Evolutionary conservation across 2,797 vertebrate genomes (phyloP).

Genomic region (Ataeniobius toweri): DNA sequence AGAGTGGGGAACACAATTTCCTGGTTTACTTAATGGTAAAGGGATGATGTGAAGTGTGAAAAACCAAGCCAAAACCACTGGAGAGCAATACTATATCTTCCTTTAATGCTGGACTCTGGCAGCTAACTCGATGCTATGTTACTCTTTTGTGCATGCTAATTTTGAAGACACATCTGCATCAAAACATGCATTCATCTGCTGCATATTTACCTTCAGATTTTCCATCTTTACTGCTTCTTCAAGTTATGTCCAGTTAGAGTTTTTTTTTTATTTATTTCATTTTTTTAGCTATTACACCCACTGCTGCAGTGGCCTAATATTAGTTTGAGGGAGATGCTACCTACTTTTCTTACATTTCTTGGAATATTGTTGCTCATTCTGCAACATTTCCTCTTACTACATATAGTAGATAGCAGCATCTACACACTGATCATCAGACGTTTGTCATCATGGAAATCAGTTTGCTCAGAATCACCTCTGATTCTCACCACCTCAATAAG

Average conservation of each 20-base stretch:
- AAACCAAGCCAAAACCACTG: background rate
- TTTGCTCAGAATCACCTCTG: slow-evolving; percentile 59
- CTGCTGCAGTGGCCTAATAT: background rate
- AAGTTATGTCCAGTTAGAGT: background rate
- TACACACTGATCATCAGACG: slow-evolving; percentile 31
- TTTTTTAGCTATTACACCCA: background rate
- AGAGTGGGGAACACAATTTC: background rate
- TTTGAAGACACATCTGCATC: background rate
- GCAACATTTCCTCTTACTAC: slow-evolving; percentile 47
- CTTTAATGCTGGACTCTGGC: background rate
- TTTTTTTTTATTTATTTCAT: background rate
- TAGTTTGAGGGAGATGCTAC: background rate
- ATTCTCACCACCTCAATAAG: slow-evolving; percentile 49
- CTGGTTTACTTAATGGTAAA: background rate
- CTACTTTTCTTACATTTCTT: background rate
- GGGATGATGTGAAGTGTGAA: background rate
- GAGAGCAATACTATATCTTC: background rate
- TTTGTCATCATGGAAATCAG: slow-evolving; percentile 74
- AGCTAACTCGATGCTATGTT: background rate
- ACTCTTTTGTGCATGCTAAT: background rate
- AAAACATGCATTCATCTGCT: background rate
- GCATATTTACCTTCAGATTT: background rate
- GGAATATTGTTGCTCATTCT: slow-evolving; percentile 3
- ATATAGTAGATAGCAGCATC: slow-evolving; percentile 39
- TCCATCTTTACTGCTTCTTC: background rate